Evolutionary conservation across 2,797 vertebrate genomes (phyloP).

Genomic region (Austrolebias charrua): DNA sequence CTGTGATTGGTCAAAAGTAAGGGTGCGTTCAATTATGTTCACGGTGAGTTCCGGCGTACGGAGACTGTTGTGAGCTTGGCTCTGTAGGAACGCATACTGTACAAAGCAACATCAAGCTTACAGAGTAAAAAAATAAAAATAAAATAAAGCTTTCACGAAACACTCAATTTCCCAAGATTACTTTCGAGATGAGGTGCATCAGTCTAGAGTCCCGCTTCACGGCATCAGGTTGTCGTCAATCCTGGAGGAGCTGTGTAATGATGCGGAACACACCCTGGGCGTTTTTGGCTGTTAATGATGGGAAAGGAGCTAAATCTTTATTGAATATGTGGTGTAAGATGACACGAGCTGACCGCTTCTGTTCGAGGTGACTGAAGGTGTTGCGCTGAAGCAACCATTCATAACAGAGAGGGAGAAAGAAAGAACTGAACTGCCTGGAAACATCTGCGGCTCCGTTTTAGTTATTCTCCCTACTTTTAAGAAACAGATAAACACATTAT

Average conservation of each 20-base stretch:
- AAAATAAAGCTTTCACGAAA: not conserved
- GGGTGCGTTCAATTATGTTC: constrained; percentile 8
- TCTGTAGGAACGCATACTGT: too few relatives aligned
- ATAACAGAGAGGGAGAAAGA: not conserved
- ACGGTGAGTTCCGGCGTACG: not conserved
- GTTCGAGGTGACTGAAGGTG: constrained; percentile 45
- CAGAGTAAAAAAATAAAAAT: not conserved
- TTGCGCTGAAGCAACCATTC: constrained; percentile 21
- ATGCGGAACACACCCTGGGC: constrained; percentile 41
- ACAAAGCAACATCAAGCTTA: too few relatives aligned
- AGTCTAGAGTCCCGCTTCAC: constrained; percentile 4
- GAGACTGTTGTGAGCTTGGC: too few relatives aligned
- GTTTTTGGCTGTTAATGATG: constrained; percentile 3
- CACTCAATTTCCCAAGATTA: constrained; percentile 49
- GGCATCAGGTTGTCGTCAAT: constrained; percentile 45
- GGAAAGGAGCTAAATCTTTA: not conserved
- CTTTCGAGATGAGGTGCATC: constrained; percentile 29
- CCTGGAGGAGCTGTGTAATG: constrained; percentile 43
- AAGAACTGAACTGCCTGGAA: not conserved
- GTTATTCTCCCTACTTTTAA: not conserved
- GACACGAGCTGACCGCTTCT: constrained; percentile 25
- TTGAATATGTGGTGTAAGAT: constrained; percentile 41
- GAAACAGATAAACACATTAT: not conserved
- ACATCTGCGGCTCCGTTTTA: constrained; percentile 10
- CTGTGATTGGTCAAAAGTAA: constrained; percentile 57